These are phyloP conservation scores for Parascotia fuliginaria DNA, from an alignment of 2,888 invertebrate species.

Conservation along the genomic window DNA sequence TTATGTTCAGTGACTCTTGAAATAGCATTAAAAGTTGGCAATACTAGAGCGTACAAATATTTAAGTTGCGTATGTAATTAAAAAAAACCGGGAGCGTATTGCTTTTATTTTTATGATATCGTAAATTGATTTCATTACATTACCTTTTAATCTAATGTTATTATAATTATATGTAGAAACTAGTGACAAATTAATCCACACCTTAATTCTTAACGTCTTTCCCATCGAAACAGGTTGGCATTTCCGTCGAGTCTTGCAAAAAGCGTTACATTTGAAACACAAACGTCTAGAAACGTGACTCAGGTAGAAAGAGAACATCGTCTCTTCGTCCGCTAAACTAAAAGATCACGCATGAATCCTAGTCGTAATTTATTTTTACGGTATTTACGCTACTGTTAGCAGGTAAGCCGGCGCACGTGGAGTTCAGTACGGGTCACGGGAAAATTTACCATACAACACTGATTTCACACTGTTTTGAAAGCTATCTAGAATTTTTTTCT, in stretches of 20 bases:
- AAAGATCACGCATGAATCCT: slow-evolving; percentile 36
- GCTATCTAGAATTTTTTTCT: too few relatives aligned
- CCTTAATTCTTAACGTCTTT: slow-evolving; percentile 8
- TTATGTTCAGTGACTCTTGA: slow-evolving; percentile 27
- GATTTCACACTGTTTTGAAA: slow-evolving; percentile 13
- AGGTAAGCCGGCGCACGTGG: slow-evolving; percentile 30
- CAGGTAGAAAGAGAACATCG: slow-evolving; percentile 31
- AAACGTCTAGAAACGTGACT: slow-evolving; percentile 46
- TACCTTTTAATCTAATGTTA: neutral
- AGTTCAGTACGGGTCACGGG: slow-evolving; percentile 37
- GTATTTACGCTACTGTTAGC: slow-evolving; percentile 43
- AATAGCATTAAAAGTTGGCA: slow-evolving; percentile 17
- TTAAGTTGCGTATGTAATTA: too few relatives aligned
- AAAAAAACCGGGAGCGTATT: too few relatives aligned
- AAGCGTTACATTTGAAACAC: slow-evolving; percentile 34
- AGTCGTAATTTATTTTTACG: slow-evolving; percentile 34
- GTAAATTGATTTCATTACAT: neutral
- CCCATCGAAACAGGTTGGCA: slow-evolving; percentile 27
- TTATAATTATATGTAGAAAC: neutral
- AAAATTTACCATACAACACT: slow-evolving; percentile 24
- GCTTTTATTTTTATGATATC: neutral
- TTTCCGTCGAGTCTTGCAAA: slow-evolving; percentile 30
- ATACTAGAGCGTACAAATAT: too few relatives aligned
- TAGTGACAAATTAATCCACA: slow-evolving; percentile 1
- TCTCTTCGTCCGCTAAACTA: slow-evolving; percentile 29